Conservation (phyloP, 2,888 invertebrate genomes). For the Chrysomela aeneicollis region DNA sequence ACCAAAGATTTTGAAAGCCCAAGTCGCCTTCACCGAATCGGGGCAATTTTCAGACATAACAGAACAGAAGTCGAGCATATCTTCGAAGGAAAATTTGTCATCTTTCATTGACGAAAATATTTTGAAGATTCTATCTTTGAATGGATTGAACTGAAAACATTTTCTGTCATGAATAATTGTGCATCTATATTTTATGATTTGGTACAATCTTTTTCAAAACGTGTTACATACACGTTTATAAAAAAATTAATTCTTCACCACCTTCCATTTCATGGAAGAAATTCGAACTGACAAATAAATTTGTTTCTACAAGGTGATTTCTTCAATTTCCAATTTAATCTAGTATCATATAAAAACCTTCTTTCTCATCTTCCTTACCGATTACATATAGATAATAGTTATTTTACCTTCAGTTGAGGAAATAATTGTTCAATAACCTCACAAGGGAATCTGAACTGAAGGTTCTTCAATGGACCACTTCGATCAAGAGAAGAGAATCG, state of each 20-base stretch:
- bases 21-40: constrained; percentile 73
- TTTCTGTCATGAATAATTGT: not conserved
- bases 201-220: too few relatives aligned
- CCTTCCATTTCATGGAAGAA: too few relatives aligned
- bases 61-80: constrained; percentile 79
- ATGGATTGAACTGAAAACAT: constrained; percentile 75
- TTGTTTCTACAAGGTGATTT: too few relatives aligned
- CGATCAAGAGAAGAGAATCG: constrained; percentile 64
- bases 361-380: too few relatives aligned
- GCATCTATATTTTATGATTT: too few relatives aligned
- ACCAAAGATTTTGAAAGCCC: constrained; percentile 84
- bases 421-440: constrained; percentile 68
- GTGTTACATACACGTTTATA: too few relatives aligned
- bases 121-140: constrained; percentile 73
- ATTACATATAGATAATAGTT: too few relatives aligned
- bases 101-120: constrained; percentile 78
- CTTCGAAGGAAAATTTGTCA: constrained; percentile 77
- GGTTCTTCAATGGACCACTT: constrained; percentile 61
- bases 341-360: too few relatives aligned
- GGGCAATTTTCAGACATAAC: constrained; percentile 79
- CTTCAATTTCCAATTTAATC: too few relatives aligned
- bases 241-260: too few relatives aligned
- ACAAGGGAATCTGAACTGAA: constrained; percentile 64
- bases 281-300: too few relatives aligned
- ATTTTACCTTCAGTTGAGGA: constrained; percentile 72